These are phyloP conservation scores for Microplitis deprimator DNA, from an alignment of 2,888 invertebrate species.

Conservation along the genomic window DNA sequence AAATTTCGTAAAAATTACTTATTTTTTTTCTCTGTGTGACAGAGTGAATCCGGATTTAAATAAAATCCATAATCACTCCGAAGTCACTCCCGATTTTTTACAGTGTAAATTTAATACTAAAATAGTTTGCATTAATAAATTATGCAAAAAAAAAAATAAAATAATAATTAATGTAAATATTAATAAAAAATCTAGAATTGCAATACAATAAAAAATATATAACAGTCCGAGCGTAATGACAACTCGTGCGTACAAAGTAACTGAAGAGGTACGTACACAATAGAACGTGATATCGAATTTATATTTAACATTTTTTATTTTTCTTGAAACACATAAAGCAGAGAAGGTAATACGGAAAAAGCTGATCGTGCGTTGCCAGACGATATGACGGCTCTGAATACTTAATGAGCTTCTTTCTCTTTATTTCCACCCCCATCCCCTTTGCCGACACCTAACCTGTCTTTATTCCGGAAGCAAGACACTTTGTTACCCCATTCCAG, in stretches of 20 bases:
- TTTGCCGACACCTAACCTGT: neutral
- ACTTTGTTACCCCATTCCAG: neutral
- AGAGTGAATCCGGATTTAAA: too few species aligned
- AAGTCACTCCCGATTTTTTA: too few species aligned
- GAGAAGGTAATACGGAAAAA: conserved; percentile 30
- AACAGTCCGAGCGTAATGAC: neutral
- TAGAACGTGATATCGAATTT: neutral
- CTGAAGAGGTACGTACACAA: conserved; percentile 14
- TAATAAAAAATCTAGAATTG: neutral
- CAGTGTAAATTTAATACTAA: too few species aligned
- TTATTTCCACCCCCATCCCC: neutral
- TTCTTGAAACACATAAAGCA: neutral
- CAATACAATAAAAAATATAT: neutral
- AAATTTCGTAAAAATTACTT: too few species aligned
- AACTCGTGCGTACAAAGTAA: conserved; percentile 26
- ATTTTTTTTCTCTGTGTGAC: too few species aligned
- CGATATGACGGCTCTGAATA: conserved; percentile 34
- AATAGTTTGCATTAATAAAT: too few species aligned
- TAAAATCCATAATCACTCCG: too few species aligned
- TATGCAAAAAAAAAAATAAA: too few species aligned
- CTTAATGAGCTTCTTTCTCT: conserved; percentile 32
- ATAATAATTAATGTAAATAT: neutral
- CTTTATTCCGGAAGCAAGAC: conserved; percentile 19
- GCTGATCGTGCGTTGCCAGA: conserved; percentile 34
- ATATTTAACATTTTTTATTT: neutral